These are phyloP conservation scores for Parus major DNA, from an alignment of 2,113 vertebrate genomes.

Conservation along the genomic window DNA sequence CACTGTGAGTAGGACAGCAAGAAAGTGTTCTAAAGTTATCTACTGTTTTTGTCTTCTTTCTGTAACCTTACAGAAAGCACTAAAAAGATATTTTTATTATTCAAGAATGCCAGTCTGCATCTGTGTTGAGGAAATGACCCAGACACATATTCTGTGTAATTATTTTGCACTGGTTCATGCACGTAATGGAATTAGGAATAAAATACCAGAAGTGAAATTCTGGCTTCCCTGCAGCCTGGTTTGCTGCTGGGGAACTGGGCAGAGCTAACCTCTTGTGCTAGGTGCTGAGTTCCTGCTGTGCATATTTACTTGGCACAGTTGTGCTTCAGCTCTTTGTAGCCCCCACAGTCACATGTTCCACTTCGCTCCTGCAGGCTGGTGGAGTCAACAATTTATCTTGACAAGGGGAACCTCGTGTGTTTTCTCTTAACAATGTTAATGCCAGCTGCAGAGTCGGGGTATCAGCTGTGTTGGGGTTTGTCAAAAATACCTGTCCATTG, in stretches of 20 bases:
- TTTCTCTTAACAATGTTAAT: neutral
- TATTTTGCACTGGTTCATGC: neutral
- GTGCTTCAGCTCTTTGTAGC: neutral
- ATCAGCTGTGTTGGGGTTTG: neutral
- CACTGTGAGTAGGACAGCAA: neutral
- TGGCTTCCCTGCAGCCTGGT: neutral
- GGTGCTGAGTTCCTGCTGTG: neutral
- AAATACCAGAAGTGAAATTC: neutral
- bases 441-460: rapidly evolving
- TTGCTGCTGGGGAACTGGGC: neutral
- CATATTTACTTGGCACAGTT: neutral
- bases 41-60: neutral
- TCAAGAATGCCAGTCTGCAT: neutral
- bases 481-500: neutral
- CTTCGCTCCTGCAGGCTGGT: neutral
- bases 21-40: neutral
- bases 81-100: neutral
- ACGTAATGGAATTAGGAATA: neutral
- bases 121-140: neutral
- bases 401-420: neutral
- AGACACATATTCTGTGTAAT: neutral
- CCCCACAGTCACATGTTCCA: neutral
- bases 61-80: neutral
- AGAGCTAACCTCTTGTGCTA: rapidly evolving
- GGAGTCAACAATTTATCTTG: neutral